Evolutionary conservation across 2,113 vertebrate species (phyloP).

Genomic region (Passer domesticus): DNA sequence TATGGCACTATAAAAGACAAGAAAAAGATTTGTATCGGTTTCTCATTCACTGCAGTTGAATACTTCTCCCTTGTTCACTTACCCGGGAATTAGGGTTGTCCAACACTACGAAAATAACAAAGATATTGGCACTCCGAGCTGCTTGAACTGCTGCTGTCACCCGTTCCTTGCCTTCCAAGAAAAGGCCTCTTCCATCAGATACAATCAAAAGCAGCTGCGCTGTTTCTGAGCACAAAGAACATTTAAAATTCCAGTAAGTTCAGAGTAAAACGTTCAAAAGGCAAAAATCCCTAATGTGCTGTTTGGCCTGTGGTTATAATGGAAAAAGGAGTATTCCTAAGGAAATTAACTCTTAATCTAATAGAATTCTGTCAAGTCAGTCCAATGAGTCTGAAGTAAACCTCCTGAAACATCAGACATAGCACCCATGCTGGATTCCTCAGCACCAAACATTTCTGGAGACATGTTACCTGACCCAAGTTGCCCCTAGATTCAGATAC

Average conservation of each 20-base stretch:
- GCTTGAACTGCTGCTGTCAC: constrained; percentile 86
- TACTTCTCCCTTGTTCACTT: neutral
- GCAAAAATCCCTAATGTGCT: neutral
- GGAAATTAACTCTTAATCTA: neutral
- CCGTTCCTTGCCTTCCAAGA: constrained; percentile 94
- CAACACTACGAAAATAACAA: constrained; percentile 93
- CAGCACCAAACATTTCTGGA: neutral
- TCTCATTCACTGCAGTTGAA: neutral
- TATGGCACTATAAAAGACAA: neutral
- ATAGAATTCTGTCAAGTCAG: neutral
- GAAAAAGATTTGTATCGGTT: neutral
- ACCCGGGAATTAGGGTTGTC: constrained; percentile 97
- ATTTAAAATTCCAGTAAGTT: neutral
- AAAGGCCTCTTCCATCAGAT: constrained; percentile 93
- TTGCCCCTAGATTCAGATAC: neutral
- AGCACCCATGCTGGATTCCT: neutral
- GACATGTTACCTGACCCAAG: fast-evolving
- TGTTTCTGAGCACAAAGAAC: constrained; percentile 77
- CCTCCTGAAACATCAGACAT: neutral
- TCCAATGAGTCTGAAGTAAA: neutral
- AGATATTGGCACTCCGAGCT: constrained; percentile 86
- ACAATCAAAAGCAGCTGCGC: constrained; percentile 93
- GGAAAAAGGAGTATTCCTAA: neutral
- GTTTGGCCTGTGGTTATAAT: neutral
- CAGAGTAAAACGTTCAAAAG: neutral